Base-by-base conservation (phyloP, 2,888 invertebrate genomes). In the Ecliptopera silaceata region DNA sequence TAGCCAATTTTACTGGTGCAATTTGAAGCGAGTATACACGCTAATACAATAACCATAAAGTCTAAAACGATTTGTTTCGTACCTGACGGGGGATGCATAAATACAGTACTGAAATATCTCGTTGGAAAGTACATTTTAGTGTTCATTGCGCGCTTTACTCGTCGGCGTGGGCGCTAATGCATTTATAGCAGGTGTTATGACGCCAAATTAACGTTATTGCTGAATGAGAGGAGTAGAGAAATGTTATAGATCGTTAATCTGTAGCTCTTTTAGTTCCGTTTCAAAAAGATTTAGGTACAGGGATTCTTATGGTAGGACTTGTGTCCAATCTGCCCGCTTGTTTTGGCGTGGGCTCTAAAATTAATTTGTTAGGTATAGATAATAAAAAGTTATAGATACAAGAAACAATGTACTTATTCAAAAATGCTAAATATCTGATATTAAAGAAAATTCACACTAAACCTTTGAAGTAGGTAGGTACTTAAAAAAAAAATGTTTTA, bases 81-180 rank as follows among this genome's bases (percentile, higher is more conserved):
- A 62, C 56, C 59, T 66, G 55, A 51, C 43, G 38, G 31, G 54
- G 54, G 59, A 63, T 62, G 55, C 58, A 63, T 59, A 59, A 62
- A 58, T 47, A 29, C 43, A 45, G 56, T 47, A 61, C 56, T 59
- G 58, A 55, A 58, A 54, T 34, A 49, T 54, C 54, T 44, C 53
- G 49, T 59, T 59, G 51, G 45, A 49, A 56, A 44, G 48, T 56
- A 48, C 36, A 38, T 42, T 49, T 57, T 17, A 52, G 49, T 58
- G 64, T 50, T 53, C 49, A 57, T 58, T 60, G 55, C 57, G 52
- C 50, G 52, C 47, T 57, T 22, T 15, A 26, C 41, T 50, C 31
- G 20, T 15, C 38, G 45, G 41, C 34, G 20, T 32, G 46, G 39
- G 54, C 44, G 58, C 48, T 60, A 56, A 62, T 56, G 56, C 61